Evolutionary conservation across 2,113 vertebrate genomes (phyloP), one percentile per base, ranked within the genome.

Genomic region (Erinaceus europaeus): DNA sequence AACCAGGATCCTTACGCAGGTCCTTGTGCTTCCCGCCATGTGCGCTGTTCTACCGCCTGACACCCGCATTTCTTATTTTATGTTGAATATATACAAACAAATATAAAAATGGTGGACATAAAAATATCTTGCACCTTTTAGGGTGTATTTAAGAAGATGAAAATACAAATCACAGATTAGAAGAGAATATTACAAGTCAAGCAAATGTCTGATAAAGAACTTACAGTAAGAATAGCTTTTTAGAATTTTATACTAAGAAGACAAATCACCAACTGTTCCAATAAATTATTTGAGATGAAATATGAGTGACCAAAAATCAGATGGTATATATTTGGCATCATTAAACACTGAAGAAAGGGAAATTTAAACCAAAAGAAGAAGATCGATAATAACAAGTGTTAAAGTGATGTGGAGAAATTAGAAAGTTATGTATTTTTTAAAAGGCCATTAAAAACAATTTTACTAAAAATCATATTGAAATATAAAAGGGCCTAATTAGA

Each of bases 401-500:
- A 6, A 14, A 64, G 36, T 21, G 61, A 52, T 46, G 11, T 27
- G 0, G 21, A 25, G 3, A 75, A 52, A 18, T 84, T 71, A 53
- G 20, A 86, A 73, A 13, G 42, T 57, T 48, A 46, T n/a, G n/a
- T n/a, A n/a, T n/a, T n/a, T 48, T 88, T 88, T 84, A 25, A 93
- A 90, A 65, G 3, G 18, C 36, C 27, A 87, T 46, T 74, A 81
- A 50, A 42, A 23, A 5, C n/a, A 71, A n/a, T 62, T 85, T 71
- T 73, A 29, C 13, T 90, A 72, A 55, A 73, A 53, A 32, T 52
- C 10, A 52, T 32, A 44, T 44, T 86, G 9, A 80, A 64, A 83
- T n/a, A 57, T 46, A 88, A 20, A 46, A 2, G 5, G 6, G 34
- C 9, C 69, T 69, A 44, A 52, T 69, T 46, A 91, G 59, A 57